These are phyloP conservation scores for Selene dorsalis DNA, from an alignment of 2,797 vertebrate genomes.

Conservation along the genomic window DNA sequence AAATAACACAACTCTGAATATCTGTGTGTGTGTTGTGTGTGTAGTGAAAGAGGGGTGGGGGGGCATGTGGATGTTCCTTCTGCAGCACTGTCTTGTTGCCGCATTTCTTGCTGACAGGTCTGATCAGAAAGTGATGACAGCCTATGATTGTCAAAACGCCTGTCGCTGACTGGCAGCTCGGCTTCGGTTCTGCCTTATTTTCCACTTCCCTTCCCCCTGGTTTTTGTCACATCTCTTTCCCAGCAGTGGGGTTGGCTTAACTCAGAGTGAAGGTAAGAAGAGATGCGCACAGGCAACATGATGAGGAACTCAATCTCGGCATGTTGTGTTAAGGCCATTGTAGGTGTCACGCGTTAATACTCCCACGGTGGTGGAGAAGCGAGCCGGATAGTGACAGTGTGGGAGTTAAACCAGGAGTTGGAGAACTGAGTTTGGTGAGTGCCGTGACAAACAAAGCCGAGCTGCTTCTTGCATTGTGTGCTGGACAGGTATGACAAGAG, in stretches of 20 bases:
- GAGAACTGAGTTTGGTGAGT: constrained; percentile 73
- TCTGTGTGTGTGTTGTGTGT: constrained; percentile 54
- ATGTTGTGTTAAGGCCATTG: constrained; percentile 77
- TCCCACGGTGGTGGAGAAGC: constrained; percentile 67
- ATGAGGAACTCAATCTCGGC: constrained; percentile 83
- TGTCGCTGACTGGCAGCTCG: constrained; percentile 83
- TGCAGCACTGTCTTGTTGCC: constrained; percentile 80
- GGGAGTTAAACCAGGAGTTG: constrained; percentile 76
- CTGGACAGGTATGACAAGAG: constrained; percentile 77
- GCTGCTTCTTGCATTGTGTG: constrained; percentile 61
- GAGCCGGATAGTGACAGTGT: constrained; percentile 77
- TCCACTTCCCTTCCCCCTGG: constrained; percentile 75
- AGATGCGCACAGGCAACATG: constrained; percentile 73
- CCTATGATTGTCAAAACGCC: constrained; percentile 88
- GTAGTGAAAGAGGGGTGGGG: constrained; percentile 10
- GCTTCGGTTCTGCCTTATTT: constrained; percentile 81
- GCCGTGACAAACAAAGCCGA: constrained; percentile 79
- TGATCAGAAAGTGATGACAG: constrained; percentile 89
- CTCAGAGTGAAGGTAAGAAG: constrained; percentile 82
- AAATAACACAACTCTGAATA: constrained; percentile 84
- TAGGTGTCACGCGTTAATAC: constrained; percentile 78
- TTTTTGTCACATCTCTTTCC: constrained; percentile 83
- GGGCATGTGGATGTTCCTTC: constrained; percentile 77
- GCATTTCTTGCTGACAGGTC: constrained; percentile 84
- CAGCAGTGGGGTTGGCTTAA: constrained; percentile 81